Evolutionary conservation across 1,140 invertebrate species (phyloP), one percentile per base, ranked within the genome.

Genomic region (Brachionus asplanchnoidis): DNA sequence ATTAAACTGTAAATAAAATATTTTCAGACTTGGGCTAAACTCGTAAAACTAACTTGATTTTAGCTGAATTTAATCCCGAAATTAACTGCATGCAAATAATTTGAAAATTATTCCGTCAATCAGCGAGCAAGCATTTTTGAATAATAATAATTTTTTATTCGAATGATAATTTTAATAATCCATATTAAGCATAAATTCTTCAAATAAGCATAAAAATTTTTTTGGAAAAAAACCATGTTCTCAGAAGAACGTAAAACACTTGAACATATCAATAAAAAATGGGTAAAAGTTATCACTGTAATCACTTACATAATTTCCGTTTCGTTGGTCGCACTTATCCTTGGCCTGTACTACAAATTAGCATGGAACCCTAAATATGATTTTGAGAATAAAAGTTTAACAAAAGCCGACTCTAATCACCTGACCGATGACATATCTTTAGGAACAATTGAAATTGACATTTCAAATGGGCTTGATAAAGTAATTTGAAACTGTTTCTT

Each of bases 271-370:
- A 90, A 90, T 85, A 90, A 90, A 85, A 90, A 90, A 85, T 91
- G 90, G 90, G 88, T 98, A 44, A 92, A 96, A n/a, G 94, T 98
- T 77, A 91, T 97, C 84, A 98, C 96, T 1, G 96, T 98, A 42
- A 92, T 97, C 85, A 95, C 95, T 8, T 98, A 98, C 90, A 93
- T 98, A 75, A 93, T 98, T 87, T 95, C 95, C 86, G 96, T 98
- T 84, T 98, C 96, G 12, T 91, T 97, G 85, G 96, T 95, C 0
- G 96, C 96, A 5, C 96, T 98, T 85, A 94, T 97, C 88, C 92
- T 98, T 28, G 97, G 95, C 0, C 91, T 97, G 11, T 98, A 98
- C 91, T 98, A 98, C 90, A 94, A 96, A 85, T 95, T 97, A 89
- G 92, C 98, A 85, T 98, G 96, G 96, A 93, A 96, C 89, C 95